Evolutionary conservation across 2,888 invertebrate species (phyloP).

Genomic region (Drosophila tripunctata): DNA sequence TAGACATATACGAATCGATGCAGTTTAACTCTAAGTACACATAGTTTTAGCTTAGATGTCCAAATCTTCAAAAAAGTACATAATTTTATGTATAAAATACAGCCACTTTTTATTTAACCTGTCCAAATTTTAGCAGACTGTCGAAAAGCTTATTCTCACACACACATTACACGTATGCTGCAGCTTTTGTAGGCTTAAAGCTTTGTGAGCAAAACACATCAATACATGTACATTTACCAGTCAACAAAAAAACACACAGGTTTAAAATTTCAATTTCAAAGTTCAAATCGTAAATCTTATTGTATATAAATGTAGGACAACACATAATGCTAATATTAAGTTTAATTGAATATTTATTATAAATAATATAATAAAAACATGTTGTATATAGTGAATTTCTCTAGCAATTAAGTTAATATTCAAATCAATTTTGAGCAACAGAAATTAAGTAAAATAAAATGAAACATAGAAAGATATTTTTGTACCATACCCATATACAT

Average conservation of each 20-base stretch:
- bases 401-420: constrained; percentile 20
- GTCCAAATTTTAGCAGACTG: background rate
- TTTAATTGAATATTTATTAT: constrained; percentile 16
- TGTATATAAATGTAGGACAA: constrained; percentile 37
- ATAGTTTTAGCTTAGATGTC: background rate
- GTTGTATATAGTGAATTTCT: constrained; percentile 44
- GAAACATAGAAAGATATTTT: constrained; percentile 47
- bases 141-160: too few species aligned
- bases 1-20: constrained; percentile 15
- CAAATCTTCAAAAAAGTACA: background rate
- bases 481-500: constrained; percentile 68
- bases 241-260: too few species aligned
- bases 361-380: constrained; percentile 5
- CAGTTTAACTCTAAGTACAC: constrained; percentile 10
- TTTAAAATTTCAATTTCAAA: background rate
- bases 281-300: constrained; percentile 8
- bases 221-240: constrained; percentile 9
- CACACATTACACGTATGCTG: background rate
- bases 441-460: background rate
- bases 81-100: background rate
- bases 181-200: background rate
- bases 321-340: constrained; percentile 11
- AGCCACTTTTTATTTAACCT: background rate
- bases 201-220: background rate
- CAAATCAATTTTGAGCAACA: constrained; percentile 6